A percentile compares a stretch with the other conserved stretches of the same genome.
phyloP scores from a whole-genome alignment of 2,797 vertebrate genomes.

The Pachyuromys duprasi region DNA sequence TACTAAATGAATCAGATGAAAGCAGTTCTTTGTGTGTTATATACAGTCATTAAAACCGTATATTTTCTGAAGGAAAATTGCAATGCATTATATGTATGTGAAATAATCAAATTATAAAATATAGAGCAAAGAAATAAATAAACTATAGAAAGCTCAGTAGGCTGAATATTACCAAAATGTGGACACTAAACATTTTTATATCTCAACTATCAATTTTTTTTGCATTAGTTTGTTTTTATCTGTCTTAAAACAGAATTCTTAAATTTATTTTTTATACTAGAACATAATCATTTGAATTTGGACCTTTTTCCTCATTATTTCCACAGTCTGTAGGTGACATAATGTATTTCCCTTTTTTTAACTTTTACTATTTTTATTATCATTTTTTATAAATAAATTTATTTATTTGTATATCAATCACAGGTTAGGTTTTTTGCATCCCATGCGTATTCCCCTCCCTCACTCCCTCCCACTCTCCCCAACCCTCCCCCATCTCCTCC shows the following conservation, averaged over 20 bases:
- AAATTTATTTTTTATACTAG: neutral
- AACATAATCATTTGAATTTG: neutral
- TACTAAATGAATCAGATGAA: neutral
- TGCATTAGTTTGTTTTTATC: neutral
- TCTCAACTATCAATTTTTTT: neutral
- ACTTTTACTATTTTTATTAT: no score
- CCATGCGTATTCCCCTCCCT: no score
- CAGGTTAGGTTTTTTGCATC: no score
- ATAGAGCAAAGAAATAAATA: neutral
- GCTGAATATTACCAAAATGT: constrained; percentile 5
- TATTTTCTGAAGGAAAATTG: neutral
- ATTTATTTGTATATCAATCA: no score
- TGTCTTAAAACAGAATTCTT: neutral
- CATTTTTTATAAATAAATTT: no score
- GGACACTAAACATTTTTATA: neutral
- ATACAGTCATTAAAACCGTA: constrained; percentile 1
- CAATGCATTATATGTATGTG: neutral
- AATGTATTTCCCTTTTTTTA: constrained; percentile 10
- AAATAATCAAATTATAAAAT: neutral
- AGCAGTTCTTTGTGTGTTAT: neutral
- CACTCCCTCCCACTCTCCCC: no score
- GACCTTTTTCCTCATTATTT: constrained; percentile 6
- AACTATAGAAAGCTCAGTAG: neutral
- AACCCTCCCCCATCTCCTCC: no score
- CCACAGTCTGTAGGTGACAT: neutral